Evolutionary conservation across 2,888 invertebrate species (phyloP), one percentile per base, ranked within the genome.

Genomic region (Cerceris ruficornis): DNA sequence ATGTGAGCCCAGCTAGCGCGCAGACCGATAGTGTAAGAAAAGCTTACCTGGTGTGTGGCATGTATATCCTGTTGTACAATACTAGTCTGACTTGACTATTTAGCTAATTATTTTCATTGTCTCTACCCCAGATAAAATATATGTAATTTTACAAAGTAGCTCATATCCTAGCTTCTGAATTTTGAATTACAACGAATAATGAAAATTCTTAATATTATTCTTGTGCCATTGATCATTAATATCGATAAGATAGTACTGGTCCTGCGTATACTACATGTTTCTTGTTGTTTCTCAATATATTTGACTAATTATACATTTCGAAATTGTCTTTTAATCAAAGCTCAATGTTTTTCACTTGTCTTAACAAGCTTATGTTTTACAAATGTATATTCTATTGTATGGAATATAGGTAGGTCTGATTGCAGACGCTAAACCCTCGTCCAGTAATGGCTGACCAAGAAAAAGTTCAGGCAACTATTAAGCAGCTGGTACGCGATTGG

Each of bases 401-500:
- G 84, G 84, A 87, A 90, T 85, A 87, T 87, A 88, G 87, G 88
- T 88, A 86, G 87, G 82, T 89, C 86, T 89, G 79, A 89, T 90
- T 90, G 83, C 88, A 90, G 90, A 89, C 88, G 75, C 80, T 89
- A 77, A 90, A 88, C 81, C 89, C 89, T 65, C 88, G 91, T 60
- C 92, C 92, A 77, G 89, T 91, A 73, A 84, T 92, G 89, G 91
- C 92, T 64, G 92, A 92, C 87, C 94, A 95, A 91, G 96, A 96
- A 87, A 96, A 98, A 94, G 98, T 99, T 49, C 97, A 98, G 92
- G 97, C 97, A 15, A 98, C 98, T 2, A 93, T 99, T 84, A 98
- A 98, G 92, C 98, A 99, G 92, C 95, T 99, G 88, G 98, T 98
- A n/a, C 94, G 99, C 0, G 99, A 99, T 91, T 99, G 99, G 99